These are phyloP conservation scores for Periophthalmus magnuspinnatus DNA, from an alignment of 2,797 vertebrate species.

Conservation along the genomic window DNA sequence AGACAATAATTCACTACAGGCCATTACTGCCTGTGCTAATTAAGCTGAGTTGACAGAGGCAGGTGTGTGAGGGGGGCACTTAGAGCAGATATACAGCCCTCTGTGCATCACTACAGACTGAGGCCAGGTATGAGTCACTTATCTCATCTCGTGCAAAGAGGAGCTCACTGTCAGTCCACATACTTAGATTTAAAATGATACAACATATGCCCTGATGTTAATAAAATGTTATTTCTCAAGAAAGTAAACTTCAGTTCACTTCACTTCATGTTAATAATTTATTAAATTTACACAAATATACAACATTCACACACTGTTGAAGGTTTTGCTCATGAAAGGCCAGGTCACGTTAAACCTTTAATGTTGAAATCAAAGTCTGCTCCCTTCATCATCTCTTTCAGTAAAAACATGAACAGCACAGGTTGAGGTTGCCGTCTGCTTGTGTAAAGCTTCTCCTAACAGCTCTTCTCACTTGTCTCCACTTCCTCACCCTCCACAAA, in stretches of 20 bases:
- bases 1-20: constrained; percentile 75
- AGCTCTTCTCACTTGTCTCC: constrained; percentile 21
- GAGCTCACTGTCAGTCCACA: constrained; percentile 16
- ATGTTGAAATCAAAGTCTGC: background rate
- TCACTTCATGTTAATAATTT: background rate
- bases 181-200: background rate
- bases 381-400: constrained; percentile 2
- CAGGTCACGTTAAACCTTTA: background rate
- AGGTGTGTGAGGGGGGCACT: constrained; percentile 52
- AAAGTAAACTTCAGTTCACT: too few relatives aligned
- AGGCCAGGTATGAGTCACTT: constrained; percentile 43
- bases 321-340: too few relatives aligned
- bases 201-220: background rate
- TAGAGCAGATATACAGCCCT: constrained; percentile 39
- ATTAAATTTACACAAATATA: background rate
- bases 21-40: constrained; percentile 68
- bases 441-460: constrained; percentile 28
- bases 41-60: constrained; percentile 64
- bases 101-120: constrained; percentile 44
- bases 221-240: background rate
- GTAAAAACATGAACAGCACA: constrained; percentile 11
- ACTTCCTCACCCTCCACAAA: constrained; percentile 42
- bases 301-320: background rate
- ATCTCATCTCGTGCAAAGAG: constrained; percentile 31
- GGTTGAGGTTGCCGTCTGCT: background rate